Percentiles rank a stretch among this genome's conserved stretches.
phyloP scores from a whole-genome alignment of 2,888 invertebrate genomes.

The Calameuta filiformis region DNA sequence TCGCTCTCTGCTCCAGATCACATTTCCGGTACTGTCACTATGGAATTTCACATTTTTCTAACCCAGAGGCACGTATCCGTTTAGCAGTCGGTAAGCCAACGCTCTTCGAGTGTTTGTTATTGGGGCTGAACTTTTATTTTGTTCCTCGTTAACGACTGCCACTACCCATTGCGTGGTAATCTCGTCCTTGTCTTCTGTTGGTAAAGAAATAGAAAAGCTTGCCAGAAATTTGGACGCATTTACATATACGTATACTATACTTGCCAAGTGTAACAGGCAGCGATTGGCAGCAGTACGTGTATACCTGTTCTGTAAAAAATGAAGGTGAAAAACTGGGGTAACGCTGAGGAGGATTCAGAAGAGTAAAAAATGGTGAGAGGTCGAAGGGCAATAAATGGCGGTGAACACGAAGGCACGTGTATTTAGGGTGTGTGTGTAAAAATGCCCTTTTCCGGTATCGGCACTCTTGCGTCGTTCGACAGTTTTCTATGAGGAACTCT shows the following conservation, averaged over 20 bases:
- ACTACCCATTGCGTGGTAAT: background rate
- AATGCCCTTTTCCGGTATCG: background rate
- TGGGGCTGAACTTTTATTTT: background rate
- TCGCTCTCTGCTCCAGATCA: background rate
- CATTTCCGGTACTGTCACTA: background rate
- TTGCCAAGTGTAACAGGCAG: background rate
- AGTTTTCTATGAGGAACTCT: background rate
- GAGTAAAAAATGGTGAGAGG: background rate
- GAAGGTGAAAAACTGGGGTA: background rate
- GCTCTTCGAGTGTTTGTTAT: background rate
- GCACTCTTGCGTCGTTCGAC: background rate
- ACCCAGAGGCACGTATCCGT: background rate
- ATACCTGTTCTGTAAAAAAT: background rate
- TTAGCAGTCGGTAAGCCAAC: no score
- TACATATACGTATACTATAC: background rate
- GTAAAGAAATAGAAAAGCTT: background rate
- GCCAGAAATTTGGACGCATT: background rate
- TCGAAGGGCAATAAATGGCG: background rate
- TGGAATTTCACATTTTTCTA: background rate
- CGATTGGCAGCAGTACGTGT: background rate
- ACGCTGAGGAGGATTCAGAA: background rate
- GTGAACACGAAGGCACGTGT: background rate
- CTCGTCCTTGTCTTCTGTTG: background rate
- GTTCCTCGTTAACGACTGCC: background rate
- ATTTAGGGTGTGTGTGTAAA: background rate